These are phyloP conservation scores for Astatoreochromis straeleni DNA, from an alignment of 2,113 vertebrate genomes.

Conservation along the genomic window DNA sequence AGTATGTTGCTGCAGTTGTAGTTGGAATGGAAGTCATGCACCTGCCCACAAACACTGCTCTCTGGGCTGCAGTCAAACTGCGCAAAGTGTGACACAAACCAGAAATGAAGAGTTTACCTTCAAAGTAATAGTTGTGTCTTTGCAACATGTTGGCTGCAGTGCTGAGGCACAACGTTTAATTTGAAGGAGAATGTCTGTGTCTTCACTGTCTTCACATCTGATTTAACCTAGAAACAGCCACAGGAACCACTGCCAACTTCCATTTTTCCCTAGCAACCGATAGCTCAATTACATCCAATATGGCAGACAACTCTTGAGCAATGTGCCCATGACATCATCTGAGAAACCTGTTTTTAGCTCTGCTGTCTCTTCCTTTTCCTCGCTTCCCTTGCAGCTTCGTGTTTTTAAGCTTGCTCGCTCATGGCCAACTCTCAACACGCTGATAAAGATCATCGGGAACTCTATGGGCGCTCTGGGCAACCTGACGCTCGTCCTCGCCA, in stretches of 20 bases:
- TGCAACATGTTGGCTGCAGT: neutral
- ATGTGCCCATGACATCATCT: neutral
- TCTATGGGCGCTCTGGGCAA: constrained; percentile 94
- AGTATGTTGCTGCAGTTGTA: neutral
- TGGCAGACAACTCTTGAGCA: neutral
- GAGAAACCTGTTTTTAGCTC: neutral
- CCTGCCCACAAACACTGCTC: neutral
- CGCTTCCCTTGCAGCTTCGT: constrained; percentile 72
- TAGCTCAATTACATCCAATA: neutral
- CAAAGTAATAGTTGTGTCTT: neutral
- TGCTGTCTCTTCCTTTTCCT: neutral
- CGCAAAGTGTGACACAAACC: neutral
- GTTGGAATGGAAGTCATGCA: neutral
- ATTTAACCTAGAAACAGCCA: neutral
- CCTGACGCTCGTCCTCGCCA: constrained; percentile 92
- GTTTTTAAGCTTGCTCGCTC: constrained; percentile 97
- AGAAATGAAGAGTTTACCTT: neutral
- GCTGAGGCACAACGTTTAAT: neutral
- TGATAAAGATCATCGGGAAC: constrained; percentile 98
- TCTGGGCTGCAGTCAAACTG: neutral
- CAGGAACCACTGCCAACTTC: neutral
- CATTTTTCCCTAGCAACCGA: fast-evolving
- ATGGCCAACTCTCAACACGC: constrained; percentile 94
- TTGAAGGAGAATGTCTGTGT: neutral
- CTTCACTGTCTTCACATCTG: neutral